phyloP scores from a whole-genome alignment of 2,888 invertebrate species.

The Glaucopsyche alexis region DNA sequence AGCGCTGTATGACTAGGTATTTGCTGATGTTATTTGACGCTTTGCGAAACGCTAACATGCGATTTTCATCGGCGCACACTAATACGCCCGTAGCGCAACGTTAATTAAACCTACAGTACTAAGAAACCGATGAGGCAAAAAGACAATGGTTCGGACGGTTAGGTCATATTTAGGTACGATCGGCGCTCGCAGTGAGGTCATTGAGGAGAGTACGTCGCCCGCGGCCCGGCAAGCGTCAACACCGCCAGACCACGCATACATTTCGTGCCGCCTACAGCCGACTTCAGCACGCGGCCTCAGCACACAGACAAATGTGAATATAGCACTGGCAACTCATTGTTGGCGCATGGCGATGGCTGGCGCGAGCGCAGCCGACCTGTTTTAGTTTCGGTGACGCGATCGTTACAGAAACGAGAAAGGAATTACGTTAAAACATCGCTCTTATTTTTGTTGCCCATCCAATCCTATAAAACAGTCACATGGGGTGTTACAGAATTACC shows the following conservation, averaged over 20 bases:
- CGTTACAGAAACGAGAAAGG: constrained; percentile 36
- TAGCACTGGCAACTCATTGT: constrained; percentile 63
- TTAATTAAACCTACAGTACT: constrained; percentile 19
- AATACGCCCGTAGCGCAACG: background rate
- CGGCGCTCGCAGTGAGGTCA: constrained; percentile 64
- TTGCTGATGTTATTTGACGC: constrained; percentile 17
- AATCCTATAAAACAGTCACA: background rate
- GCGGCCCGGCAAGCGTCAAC: constrained; percentile 59
- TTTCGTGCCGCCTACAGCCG: constrained; percentile 65
- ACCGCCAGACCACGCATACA: constrained; percentile 67
- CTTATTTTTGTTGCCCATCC: background rate
- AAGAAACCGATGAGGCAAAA: constrained; percentile 20
- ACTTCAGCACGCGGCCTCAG: constrained; percentile 36
- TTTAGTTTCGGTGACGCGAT: constrained; percentile 70
- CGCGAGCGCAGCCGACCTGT: constrained; percentile 70
- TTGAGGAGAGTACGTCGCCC: constrained; percentile 58
- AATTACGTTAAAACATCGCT: background rate
- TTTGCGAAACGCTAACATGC: constrained; percentile 6
- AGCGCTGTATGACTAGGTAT: background rate
- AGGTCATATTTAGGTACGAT: constrained; percentile 61
- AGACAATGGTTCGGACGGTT: constrained; percentile 43
- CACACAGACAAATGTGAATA: constrained; percentile 46
- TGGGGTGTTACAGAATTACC: background rate
- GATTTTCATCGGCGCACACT: constrained; percentile 14
- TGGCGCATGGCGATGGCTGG: constrained; percentile 59